These are phyloP conservation scores for Chaitophorus viminalis DNA, from an alignment of 2,888 invertebrate genomes.

Conservation along the genomic window DNA sequence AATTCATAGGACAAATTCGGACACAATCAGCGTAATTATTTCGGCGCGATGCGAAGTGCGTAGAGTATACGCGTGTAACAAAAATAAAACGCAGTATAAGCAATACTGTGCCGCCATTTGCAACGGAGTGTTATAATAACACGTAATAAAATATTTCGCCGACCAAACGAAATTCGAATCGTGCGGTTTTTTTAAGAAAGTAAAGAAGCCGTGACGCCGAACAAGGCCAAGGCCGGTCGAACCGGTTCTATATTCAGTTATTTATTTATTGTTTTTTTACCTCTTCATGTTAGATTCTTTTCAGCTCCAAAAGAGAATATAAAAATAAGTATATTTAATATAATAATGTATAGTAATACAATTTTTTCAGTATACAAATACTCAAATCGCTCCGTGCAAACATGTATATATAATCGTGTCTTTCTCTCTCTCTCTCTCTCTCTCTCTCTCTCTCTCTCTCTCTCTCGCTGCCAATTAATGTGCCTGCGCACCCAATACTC, in stretches of 20 bases:
- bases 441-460: conserved; percentile 23
- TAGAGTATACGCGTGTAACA: not conserved
- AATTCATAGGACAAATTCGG: not conserved
- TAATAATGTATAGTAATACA: not conserved
- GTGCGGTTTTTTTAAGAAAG: conserved; percentile 57
- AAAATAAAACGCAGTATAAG: not conserved
- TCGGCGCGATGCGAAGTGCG: not conserved
- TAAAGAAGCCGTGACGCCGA: conserved; percentile 52
- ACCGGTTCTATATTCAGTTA: conserved; percentile 56
- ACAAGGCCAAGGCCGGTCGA: conserved; percentile 59
- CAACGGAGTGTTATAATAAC: not conserved
- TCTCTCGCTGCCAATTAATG: conserved; percentile 50
- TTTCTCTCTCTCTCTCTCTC: conserved; percentile 29
- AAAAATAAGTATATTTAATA: not conserved
- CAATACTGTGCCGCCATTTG: not conserved
- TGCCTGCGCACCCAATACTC: conserved; percentile 45
- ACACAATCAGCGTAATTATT: not conserved
- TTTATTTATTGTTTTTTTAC: conserved; percentile 32
- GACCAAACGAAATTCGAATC: conserved; percentile 22
- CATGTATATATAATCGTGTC: not conserved
- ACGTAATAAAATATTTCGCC: conserved; percentile 7
- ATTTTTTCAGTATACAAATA: not conserved
- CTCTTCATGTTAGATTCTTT: not conserved
- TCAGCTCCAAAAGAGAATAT: not conserved
- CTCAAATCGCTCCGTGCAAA: not conserved